Base-by-base conservation (phyloP, 2,888 invertebrate species). In the Yponomeuta sedellus region DNA sequence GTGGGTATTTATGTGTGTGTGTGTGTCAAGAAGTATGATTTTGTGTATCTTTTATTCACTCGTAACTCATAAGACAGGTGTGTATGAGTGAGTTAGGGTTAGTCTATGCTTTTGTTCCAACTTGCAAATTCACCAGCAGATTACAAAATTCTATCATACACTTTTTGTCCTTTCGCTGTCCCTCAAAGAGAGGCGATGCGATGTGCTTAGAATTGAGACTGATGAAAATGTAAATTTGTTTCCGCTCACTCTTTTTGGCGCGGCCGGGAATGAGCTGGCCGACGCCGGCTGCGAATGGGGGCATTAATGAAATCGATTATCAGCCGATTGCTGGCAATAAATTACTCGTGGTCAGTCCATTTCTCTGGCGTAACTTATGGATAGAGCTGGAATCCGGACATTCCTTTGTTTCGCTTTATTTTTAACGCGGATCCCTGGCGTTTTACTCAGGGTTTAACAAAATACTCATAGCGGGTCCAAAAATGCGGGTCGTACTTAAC, bases 251-350 rank as follows among this genome's bases (percentile, higher is more conserved):
- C 44, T 52, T 52, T 52, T 52, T 52, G 44, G 44, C 44, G 44
- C 44, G 16, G 1, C 44, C 44, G 44, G 44, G 44, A 52, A 52
- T 52, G 44, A 52, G 44, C 44, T 52, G 44, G 61, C 34, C 59
- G 64, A 63, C 3, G 68, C 64, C 67, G 74, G 74, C 77, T 75
- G 77, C 70, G 68, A 76, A 74, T 78, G 77, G 77, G 78, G 76
- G 78, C 79, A 71, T 73, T 82, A 82, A 83, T 83, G 77, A 81
- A 83, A 83, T 82, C 82, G 78, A 82, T 83, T 83, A 83, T 77
- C 75, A 75, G 76, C 72, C 76, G 72, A 80, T 80, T 76, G 72
- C 70, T 69, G 68, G 73, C 75, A 72, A 77, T 79, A 76, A 78
- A 81, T 79, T 72, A 73, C 72, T 70, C 25, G 71, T 69, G 69